phyloP scores from a whole-genome alignment of 2,797 vertebrate genomes.

The Pseudotriccus pelzelni region DNA sequence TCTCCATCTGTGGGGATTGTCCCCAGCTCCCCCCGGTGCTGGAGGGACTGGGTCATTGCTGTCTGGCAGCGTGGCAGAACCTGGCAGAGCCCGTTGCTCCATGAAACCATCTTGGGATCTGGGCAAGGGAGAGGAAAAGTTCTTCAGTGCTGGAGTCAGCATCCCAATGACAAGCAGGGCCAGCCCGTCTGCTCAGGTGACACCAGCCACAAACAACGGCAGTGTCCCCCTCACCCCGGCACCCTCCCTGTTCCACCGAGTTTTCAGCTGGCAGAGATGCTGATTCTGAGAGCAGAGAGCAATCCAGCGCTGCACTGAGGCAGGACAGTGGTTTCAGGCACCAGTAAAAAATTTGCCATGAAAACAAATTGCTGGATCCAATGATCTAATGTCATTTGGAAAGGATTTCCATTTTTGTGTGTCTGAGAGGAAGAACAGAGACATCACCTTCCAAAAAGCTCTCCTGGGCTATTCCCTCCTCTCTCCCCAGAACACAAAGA shows the following conservation, averaged over 20 bases:
- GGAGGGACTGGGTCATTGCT: accelerated
- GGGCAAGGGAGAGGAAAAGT: background rate
- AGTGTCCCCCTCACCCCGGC: no score
- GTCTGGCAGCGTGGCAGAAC: accelerated
- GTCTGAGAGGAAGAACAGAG: background rate
- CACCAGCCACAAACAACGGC: no score
- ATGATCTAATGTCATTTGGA: background rate
- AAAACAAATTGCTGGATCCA: background rate
- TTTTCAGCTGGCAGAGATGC: background rate
- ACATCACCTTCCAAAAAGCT: background rate
- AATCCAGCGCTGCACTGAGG: background rate
- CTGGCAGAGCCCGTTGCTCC: background rate
- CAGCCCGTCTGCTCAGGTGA: background rate
- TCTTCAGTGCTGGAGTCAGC: background rate
- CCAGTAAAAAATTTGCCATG: background rate
- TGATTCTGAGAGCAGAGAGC: background rate
- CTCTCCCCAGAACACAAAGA: background rate
- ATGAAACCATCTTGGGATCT: background rate
- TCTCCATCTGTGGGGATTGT: background rate
- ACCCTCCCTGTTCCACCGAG: accelerated
- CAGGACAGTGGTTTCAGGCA: background rate
- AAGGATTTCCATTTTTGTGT: background rate
- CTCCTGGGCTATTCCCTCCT: background rate
- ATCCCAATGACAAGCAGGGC: background rate
- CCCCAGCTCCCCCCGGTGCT: background rate